Base-by-base conservation (phyloP, 2,888 invertebrate genomes). In the Strigamia transsilvanica region DNA sequence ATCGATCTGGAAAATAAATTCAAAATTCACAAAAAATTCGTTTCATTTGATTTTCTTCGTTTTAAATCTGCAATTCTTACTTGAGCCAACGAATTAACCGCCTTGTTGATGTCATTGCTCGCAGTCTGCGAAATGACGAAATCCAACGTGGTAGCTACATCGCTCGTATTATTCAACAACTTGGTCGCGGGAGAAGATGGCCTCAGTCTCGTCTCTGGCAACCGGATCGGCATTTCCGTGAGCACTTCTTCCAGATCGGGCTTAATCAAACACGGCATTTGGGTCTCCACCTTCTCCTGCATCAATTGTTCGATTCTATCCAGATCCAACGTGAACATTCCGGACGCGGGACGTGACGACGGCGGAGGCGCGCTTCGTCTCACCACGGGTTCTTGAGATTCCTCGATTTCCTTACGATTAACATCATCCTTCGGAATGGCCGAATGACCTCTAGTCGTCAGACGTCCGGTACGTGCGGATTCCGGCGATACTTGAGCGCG, bases 251-350 rank as follows among this genome's bases (percentile, higher is more conserved):
- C 87, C 13, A 87, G 82, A 82, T 87, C 86, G 78, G 85, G 85
- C 61, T 86, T 85, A 6, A 86, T 84, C n/a, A 87, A 84, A 38
- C 86, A 84, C 4, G 86, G 85, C 82, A 84, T 83, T 21, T 82
- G 81, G 6, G 84, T 83, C 9, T 84, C 84, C 32, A 82, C 27
- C 34, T 80, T 83, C 56, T 83, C 83, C 34, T 82, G 82, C 46
- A 83, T 51, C 66, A 77, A 79, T 21, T 79, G 21, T 41, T 83
- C 83, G 46, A 83, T 78, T 27, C 83, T 86, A 41, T 87, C 86
- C 61, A 88, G 84, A 87, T 96, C 95, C 79, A 96, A 89, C 0
- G 93, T 92, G 88, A 94, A 96, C 32, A 94, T 94, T 23, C 95
- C 95, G 0, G 91, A 90, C 5, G 91, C 87, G 78, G 91, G 89